Percentiles rank a stretch among this genome's conserved stretches.
Conservation (phyloP, 2,888 invertebrate species). For the Dolichomitus sp. region DNA sequence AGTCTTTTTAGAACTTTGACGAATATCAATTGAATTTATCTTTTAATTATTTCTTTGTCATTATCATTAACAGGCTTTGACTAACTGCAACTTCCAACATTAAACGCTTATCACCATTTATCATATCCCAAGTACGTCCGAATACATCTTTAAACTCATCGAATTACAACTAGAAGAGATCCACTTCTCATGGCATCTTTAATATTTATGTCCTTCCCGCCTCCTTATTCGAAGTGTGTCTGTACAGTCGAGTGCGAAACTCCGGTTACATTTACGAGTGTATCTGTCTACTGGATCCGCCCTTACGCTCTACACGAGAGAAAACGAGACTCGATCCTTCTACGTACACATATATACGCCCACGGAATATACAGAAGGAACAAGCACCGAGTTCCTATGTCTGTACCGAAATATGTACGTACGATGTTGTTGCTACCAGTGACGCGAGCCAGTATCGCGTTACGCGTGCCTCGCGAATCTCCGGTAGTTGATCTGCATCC, state of each 20-base stretch:
- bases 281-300: slow-evolving; percentile 29
- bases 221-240: slow-evolving; percentile 25
- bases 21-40: slow-evolving; percentile 21
- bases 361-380: slow-evolving; percentile 7
- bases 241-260: not conserved
- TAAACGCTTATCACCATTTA: not conserved
- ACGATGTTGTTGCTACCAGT: slow-evolving; percentile 42
- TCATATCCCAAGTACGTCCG: not conserved
- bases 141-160: not conserved
- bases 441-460: slow-evolving; percentile 49
- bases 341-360: too few relatives aligned
- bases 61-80: not conserved
- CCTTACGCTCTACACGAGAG: slow-evolving; percentile 12
- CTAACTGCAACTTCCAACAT: not conserved
- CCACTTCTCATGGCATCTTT: not conserved
- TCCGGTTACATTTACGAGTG: slow-evolving; percentile 40
- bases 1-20: slow-evolving; percentile 15
- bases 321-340: slow-evolving; percentile 31
- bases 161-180: not conserved
- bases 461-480: slow-evolving; percentile 48
- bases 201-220: slow-evolving; percentile 1
- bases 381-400: slow-evolving; percentile 18
- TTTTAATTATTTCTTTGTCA: slow-evolving; percentile 12
- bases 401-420: slow-evolving; percentile 16
- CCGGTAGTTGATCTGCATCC: slow-evolving; percentile 47